Conservation (phyloP, 2,113 vertebrate species). For the Cricetomys ansorgei region DNA sequence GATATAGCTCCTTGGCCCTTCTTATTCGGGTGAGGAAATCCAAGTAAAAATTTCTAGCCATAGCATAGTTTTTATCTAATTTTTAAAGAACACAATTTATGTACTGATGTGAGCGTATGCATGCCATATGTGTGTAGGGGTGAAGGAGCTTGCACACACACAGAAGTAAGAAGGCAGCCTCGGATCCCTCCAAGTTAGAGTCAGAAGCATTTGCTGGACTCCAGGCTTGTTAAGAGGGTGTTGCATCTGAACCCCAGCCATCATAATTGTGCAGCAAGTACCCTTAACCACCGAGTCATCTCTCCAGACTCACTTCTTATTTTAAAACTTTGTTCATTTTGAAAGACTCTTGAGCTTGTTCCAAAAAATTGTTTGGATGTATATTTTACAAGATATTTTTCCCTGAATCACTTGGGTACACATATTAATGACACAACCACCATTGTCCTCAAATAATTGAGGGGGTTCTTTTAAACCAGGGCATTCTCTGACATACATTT, state of each 20-base stretch:
- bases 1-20: not conserved
- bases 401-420: not conserved
- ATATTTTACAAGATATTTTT: not conserved
- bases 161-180: not conserved
- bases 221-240: not conserved
- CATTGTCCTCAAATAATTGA: not conserved
- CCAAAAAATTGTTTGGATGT: not conserved
- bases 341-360: not conserved
- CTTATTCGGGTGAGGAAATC: not conserved
- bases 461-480: not conserved
- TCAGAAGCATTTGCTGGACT: not conserved
- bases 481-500: not conserved
- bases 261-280: not conserved
- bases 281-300: not conserved
- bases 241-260: too few relatives aligned
- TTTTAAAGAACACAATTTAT: not conserved
- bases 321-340: not conserved
- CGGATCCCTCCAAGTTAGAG: not conserved
- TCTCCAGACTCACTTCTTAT: not conserved
- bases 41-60: not conserved
- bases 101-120: not conserved
- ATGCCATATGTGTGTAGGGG: not conserved
- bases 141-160: not conserved
- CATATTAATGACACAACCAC: not conserved
- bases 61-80: not conserved